Conservation (phyloP, 2,888 invertebrate genomes). For the Galeruca laticollis region DNA sequence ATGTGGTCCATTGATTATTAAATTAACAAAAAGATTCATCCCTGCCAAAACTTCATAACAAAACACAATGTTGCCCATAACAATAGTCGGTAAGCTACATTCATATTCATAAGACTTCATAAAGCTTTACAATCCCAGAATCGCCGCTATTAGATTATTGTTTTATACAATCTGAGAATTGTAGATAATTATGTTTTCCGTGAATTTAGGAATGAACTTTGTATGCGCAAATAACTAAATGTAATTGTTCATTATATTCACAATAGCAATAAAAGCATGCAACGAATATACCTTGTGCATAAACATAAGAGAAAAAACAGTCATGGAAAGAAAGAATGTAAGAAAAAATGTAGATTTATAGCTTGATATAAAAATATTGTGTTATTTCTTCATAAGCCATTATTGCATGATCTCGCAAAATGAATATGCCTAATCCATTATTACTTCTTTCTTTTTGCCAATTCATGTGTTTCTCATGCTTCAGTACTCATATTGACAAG, state of each 20-base stretch:
- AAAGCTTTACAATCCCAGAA: slow-evolving; percentile 15
- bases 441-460: no score
- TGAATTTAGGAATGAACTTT: background rate
- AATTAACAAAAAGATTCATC: background rate
- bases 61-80: background rate
- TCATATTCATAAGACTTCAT: slow-evolving; percentile 30
- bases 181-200: background rate
- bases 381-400: no score
- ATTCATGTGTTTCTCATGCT: no score
- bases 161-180: slow-evolving; percentile 3
- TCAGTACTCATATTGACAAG: no score
- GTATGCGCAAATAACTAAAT: background rate
- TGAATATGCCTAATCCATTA: no score
- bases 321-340: no score
- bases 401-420: no score
- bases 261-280: no score
- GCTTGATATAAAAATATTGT: no score
- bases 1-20: background rate
- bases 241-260: background rate
- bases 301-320: no score
- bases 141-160: slow-evolving; percentile 25
- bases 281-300: no score
- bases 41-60: slow-evolving; percentile 1
- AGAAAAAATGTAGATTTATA: no score
- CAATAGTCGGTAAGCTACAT: slow-evolving; percentile 21